Base-by-base conservation (phyloP, 2,888 invertebrate species). In the Amiota minor region DNA sequence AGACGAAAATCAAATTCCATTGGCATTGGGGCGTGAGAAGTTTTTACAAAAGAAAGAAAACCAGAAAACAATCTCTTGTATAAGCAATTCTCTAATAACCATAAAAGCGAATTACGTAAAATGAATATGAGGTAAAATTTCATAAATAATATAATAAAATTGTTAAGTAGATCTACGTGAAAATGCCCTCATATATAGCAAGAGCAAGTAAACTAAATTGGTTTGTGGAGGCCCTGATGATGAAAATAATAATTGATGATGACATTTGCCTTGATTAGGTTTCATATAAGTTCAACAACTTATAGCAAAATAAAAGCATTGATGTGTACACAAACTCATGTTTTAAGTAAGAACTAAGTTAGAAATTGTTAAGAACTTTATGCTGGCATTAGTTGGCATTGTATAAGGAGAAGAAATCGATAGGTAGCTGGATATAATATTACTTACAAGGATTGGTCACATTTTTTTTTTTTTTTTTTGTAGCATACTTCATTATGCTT, bases 161-260 rank as follows among this genome's bases (percentile, higher is more conserved):
- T 55, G n/a, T 70, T 70, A 72, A 74, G 72, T 71, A 69, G 56
- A 70, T 70, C 46, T 45, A 72, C 55, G 53, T 65, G 53, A 65
- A 64, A 65, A 56, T 9, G 53, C 1, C n/a, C 14, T 11, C 18
- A 55, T 64, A 62, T 65, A 64, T 61, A 71, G 47, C 45, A 71
- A 59, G 47, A 35, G 35, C 35, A 67, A 47, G 18, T 72, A 62
- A 55, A 53, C 14, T 35, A 55, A 68, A 49, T 67, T 35, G 2
- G 35, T 80, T 80, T 79, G 77, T n/a, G 79, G 78, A 53, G 74
- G 75, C 74, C 73, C 77, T 75, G 46, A n/a, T 61, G 73, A n/a
- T 2, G 23, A 62, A 35, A 55, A n/a, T 8, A 11, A 55, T 14
- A 55, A 8, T 2, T 9, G 78, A 81, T 81, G 81, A 81, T 81